Evolutionary conservation across 2,888 invertebrate genomes (phyloP), one percentile per base, ranked within the genome.

Genomic region (Xylota sylvarum): DNA sequence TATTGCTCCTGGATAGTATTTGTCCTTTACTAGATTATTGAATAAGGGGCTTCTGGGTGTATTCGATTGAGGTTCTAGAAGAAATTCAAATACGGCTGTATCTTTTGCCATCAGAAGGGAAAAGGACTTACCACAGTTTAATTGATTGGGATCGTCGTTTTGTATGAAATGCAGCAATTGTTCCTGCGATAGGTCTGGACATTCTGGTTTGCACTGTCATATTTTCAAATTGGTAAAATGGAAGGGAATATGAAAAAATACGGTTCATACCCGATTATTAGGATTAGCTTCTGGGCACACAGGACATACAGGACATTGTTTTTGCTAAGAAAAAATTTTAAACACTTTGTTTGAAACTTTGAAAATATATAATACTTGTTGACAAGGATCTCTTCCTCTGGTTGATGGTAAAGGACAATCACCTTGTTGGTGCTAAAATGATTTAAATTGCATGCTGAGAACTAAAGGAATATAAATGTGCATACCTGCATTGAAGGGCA

Each of bases 1-100:
- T 17, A 86, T 86, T 0, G 50, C 56, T 12, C 86, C 86, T 3
- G 86, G 86, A 23, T 40, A 64, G 56, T 82, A 82, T 12, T 2
- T 64, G 9, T 86, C 86, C 14, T 30, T 73, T 0, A 86, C 82
- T 0, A 86, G 30, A 0, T 9, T 46, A 4, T 81, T 27, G 9
- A 80, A 76, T n/a, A 80, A 7, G 1, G 58, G 58, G 10, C 19
- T 48, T 27, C 32, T 40, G 0, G 19, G 12, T 5, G n/a, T 3
- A 7, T n/a, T 40, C 7, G 17, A 9, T 1, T 3, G 5, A 1
- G 50, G n/a, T 4, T 30, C 76, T 65, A 23, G 4, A 9, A 9
- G 12, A 19, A 9, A 5, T 27, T 35, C 4, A 23, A 30, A 32
- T 7, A 12, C 10, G 7, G 0, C 4, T 5, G 32, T 1, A 27